phyloP scores from a whole-genome alignment of 2,113 vertebrate genomes.

The Capreolus pygargus region DNA sequence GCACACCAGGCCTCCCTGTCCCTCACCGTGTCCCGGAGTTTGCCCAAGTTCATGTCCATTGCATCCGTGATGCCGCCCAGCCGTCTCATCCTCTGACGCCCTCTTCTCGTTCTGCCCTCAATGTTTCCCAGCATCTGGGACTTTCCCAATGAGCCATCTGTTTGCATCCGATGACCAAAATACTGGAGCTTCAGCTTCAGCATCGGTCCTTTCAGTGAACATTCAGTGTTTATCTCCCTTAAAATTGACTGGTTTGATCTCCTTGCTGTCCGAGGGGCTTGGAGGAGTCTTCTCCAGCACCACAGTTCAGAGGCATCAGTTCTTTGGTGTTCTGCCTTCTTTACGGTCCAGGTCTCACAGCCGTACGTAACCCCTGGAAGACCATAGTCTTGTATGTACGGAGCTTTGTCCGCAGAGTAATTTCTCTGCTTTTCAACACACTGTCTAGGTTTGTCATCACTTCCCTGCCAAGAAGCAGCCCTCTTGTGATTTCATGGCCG shows the following conservation, averaged over 20 bases:
- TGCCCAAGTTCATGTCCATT: neutral
- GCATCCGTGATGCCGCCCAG: accelerated
- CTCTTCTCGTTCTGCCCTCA: neutral
- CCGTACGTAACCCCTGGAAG: neutral
- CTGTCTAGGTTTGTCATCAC: neutral
- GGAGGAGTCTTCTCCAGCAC: neutral
- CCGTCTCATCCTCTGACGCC: neutral
- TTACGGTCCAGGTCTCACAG: neutral
- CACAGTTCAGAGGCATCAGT: neutral
- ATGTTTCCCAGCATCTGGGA: neutral
- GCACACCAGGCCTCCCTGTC: neutral
- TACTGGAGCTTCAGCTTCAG: neutral
- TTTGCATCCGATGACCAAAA: neutral
- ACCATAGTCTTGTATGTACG: accelerated
- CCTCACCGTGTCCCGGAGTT: neutral
- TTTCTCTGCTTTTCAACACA: neutral
- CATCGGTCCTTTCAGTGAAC: neutral
- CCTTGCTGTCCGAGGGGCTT: neutral
- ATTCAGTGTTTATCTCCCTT: neutral
- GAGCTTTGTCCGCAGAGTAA: neutral
- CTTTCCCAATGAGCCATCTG: neutral
- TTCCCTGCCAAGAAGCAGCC: neutral
- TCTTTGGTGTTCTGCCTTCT: neutral
- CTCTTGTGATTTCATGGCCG: neutral
- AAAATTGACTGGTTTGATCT: neutral